Evolutionary conservation across 2,797 vertebrate genomes (phyloP), one percentile per base, ranked within the genome.

Genomic region (Vireo griseus): DNA sequence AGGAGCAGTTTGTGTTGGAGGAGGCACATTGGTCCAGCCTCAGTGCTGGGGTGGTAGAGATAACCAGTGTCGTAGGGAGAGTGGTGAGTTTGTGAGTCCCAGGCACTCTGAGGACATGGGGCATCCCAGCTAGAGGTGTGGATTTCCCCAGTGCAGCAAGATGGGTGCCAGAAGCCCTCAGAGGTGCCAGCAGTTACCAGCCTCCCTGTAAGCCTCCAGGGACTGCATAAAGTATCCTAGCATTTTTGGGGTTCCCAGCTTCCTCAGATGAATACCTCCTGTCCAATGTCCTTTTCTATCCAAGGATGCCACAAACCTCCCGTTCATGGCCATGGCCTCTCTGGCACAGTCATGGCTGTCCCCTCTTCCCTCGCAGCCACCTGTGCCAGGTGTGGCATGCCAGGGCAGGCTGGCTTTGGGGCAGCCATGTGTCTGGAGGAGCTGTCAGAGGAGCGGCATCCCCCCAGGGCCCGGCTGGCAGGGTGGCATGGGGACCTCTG

Each of bases 371-470:
- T 79, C 7, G 8, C 35, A 24, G 25, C 47, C 0, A 13, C 47
- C 44, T 16, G 55, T 92, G 93, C 68, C 79, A 90, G 72, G 55
- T 2, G 0, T 0, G 1, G 76, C 69, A 0, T 78, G 91, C 85
- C 71, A 61, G 50, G 58, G n/a, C 84, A 89, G 67, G 86, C 74
- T 84, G 80, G 26, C 17, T 1, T 61, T 28, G 24, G 73, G 93
- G 50, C 39, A 94, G 84, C 87, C 67, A 67, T 12, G 5, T 86
- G 89, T 68, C 86, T 86, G 89, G 68, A 52, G n/a, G 73, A 92
- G 35, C 73, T 86, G 83, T 58, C 86, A 84, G 95, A 90, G 76
- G 58, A 95, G 66, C 0, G 0, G 52, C 62, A 83, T 66, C 11
- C 65, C 85, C 44, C 31, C 3, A 0, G 83, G 65, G 44, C 52